Percentiles rank a stretch among this genome's conserved stretches.
Conservation (phyloP, 2,888 invertebrate species). For the Xestia sexstrigata region DNA sequence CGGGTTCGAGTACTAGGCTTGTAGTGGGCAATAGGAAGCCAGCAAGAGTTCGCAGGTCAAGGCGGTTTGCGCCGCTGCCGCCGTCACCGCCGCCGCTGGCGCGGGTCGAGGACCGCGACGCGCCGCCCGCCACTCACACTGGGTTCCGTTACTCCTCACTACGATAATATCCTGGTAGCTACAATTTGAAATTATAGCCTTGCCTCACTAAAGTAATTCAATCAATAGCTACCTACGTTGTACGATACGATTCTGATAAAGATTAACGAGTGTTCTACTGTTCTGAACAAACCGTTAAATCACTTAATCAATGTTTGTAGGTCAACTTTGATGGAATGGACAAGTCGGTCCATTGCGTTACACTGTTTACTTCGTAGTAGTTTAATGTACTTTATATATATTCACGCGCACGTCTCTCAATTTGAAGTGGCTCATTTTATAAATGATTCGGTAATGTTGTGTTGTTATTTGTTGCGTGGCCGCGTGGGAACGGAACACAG, state of each 20-base stretch:
- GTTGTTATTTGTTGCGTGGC: constrained; percentile 66
- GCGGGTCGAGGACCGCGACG: constrained; percentile 84
- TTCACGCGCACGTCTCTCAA: constrained; percentile 42
- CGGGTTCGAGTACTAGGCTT: constrained; percentile 77
- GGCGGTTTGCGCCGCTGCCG: constrained; percentile 78
- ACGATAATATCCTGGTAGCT: constrained; percentile 72
- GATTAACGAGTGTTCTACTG: constrained; percentile 46
- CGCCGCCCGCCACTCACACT: constrained; percentile 78
- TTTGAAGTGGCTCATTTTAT: constrained; percentile 68
- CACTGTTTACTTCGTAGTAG: constrained; percentile 47
- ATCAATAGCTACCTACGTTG: constrained; percentile 31
- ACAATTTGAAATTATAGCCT: constrained; percentile 41
- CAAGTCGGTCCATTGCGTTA: constrained; percentile 36
- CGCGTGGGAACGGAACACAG: constrained; percentile 82
- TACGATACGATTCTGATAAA: constrained; percentile 39
- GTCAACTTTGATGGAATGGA: constrained; percentile 61
- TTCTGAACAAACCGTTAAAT: constrained; percentile 58
- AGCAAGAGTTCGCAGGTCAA: constrained; percentile 84
- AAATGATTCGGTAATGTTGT: constrained; percentile 69
- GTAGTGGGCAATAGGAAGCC: constrained; percentile 79
- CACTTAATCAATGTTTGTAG: constrained; percentile 63
- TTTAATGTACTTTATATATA: constrained; percentile 52
- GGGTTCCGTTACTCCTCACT: constrained; percentile 82
- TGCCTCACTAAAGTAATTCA: constrained; percentile 40
- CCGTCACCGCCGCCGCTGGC: constrained; percentile 63